Evolutionary conservation across 2,797 vertebrate genomes (phyloP), one percentile per base, ranked within the genome.

Genomic region (Oreortyx pictus): DNA sequence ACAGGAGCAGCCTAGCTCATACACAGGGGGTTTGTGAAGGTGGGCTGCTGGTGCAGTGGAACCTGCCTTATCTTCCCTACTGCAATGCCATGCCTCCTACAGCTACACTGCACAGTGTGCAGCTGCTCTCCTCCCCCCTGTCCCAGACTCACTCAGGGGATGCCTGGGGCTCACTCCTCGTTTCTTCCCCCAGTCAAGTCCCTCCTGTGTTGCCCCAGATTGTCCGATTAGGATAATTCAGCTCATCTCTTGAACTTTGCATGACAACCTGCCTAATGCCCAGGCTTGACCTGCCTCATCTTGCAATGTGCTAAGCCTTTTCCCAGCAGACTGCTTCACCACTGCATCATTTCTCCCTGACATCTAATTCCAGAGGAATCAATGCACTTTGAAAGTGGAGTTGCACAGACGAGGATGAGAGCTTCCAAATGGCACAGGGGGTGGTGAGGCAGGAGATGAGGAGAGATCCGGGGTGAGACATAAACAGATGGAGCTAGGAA

Each of bases 391-490:
- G 65, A 47, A 59, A 70, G 7, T 24, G 39, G n/a, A 50, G 27
- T 17, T 37, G 41, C 41, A n/a, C n/a, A 60, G 70, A 24, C 27
- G 50, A 61, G 35, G 52, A 59, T 22, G 66, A 60, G 67, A 54
- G 61, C 61, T 76, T 76, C 41, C 72, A 82, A 41, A 27, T 3
- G 15, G 61, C 67, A 29, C 33, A 33, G 56, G 47, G 41, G 24
- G 35, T 25, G 49, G 37, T 0, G 6, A 52, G 33, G 33, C 7
- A 52, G 66, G 29, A 77, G 41, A 31, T 0, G 0, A 61, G 71
- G 71, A 13, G 41, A 78, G 54, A 23, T 77, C 41, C 46, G 16
- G 46, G 41, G 12, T 50, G 46, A 80, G 41, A 31, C 27, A 37
- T 5, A 33, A 54, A 54, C 24, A 52, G n/a, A 35, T 5, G 7